phyloP scores from a whole-genome alignment of 2,888 invertebrate genomes.

The Sphaerophoria taeniata region DNA sequence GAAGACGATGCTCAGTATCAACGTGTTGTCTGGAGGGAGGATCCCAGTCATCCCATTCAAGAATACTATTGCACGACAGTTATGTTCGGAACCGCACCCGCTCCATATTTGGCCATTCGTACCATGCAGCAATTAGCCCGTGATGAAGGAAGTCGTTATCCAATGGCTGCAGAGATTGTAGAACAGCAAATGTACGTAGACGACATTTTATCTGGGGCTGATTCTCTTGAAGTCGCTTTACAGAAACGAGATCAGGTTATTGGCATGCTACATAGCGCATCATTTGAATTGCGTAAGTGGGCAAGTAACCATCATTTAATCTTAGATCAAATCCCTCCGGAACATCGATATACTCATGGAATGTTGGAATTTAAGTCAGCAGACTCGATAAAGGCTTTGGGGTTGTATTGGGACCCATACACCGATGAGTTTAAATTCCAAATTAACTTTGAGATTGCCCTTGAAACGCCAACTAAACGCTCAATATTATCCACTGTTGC shows the following conservation, averaged over 20 bases:
- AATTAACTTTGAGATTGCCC: conserved; percentile 23
- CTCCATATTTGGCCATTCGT: too few relatives aligned
- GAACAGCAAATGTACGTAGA: too few relatives aligned
- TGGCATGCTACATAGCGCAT: conserved; percentile 23
- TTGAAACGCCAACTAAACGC: conserved; percentile 33
- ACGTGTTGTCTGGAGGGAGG: too few relatives aligned
- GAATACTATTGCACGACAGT: too few relatives aligned
- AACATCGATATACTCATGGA: background rate
- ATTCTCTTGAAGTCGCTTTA: too few relatives aligned
- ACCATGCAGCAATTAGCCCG: too few relatives aligned
- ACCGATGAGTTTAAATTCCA: conserved; percentile 37
- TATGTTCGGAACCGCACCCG: too few relatives aligned
- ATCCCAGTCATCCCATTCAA: too few relatives aligned
- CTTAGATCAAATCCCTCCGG: conserved; percentile 23
- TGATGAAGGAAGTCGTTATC: too few relatives aligned
- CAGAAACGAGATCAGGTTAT: conserved; percentile 15
- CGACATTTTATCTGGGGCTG: too few relatives aligned
- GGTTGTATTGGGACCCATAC: conserved; percentile 37
- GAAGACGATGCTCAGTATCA: too few relatives aligned
- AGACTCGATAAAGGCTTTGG: conserved; percentile 34
- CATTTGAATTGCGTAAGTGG: conserved; percentile 47
- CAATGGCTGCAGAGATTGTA: too few relatives aligned
- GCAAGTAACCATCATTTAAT: conserved; percentile 42
- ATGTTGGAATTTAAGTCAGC: conserved; percentile 12
- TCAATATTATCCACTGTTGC: conserved; percentile 19